These are phyloP conservation scores for Podabrus alpinus DNA, from an alignment of 2,888 invertebrate genomes.

Conservation along the genomic window DNA sequence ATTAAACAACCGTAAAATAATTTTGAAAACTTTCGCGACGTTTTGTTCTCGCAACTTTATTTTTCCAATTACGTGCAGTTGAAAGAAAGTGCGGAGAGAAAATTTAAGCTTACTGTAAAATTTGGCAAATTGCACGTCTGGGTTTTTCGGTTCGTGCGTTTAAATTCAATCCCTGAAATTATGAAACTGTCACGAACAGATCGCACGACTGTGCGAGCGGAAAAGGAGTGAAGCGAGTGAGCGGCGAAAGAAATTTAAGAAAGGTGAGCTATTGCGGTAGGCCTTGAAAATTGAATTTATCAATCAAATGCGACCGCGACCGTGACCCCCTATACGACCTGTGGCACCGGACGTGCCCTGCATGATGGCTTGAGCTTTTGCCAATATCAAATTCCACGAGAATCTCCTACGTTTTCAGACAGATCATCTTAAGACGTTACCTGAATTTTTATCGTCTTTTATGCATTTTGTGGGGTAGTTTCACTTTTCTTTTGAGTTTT, in stretches of 20 bases:
- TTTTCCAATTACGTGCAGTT: background rate
- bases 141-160: background rate
- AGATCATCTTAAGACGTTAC: constrained; percentile 24
- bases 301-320: constrained; percentile 35
- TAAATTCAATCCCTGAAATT: background rate
- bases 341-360: constrained; percentile 37
- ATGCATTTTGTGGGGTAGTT: background rate
- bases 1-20: background rate
- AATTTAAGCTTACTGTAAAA: background rate
- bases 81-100: background rate
- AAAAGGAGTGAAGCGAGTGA: background rate
- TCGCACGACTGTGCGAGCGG: background rate
- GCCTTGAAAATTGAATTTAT: constrained; percentile 41
- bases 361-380: constrained; percentile 28
- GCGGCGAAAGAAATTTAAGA: background rate
- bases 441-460: constrained; percentile 27
- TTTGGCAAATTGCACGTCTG: background rate
- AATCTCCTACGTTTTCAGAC: constrained; percentile 29
- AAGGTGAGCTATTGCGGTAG: constrained; percentile 35
- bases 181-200: background rate
- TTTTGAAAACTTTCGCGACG: background rate
- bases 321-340: constrained; percentile 34
- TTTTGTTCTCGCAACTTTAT: background rate
- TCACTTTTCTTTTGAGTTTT: constrained; percentile 12
- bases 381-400: constrained; percentile 31